Evolutionary conservation across 2,113 vertebrate species (phyloP).

Genomic region (Cyanoderma ruficeps): DNA sequence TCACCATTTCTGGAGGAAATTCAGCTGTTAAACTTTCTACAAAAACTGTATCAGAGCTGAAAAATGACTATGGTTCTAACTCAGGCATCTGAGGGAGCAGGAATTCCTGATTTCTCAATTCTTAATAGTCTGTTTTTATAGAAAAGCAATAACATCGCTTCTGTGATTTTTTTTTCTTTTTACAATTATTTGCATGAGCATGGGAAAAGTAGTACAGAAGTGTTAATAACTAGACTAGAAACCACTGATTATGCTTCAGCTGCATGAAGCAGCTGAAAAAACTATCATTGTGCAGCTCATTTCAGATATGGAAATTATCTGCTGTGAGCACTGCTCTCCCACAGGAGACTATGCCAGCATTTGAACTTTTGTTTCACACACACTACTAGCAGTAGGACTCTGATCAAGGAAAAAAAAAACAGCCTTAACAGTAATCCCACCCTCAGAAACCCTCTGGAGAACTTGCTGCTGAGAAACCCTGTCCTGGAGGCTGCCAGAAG

Average conservation of each 20-base stretch:
- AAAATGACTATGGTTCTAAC: background rate
- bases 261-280: background rate
- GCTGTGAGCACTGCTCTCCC: background rate
- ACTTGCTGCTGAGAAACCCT: slow-evolving; percentile 33
- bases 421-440: background rate
- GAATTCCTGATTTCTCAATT: background rate
- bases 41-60: background rate
- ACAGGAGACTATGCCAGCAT: background rate
- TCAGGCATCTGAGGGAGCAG: background rate
- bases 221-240: background rate
- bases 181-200: background rate
- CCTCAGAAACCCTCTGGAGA: slow-evolving; percentile 46
- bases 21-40: background rate
- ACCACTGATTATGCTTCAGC: background rate
- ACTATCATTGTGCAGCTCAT: background rate
- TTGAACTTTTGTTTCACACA: slow-evolving; percentile 29
- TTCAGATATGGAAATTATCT: background rate
- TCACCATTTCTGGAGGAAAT: background rate
- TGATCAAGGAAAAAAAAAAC: background rate
- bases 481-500: slow-evolving; percentile 37
- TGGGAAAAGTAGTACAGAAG: background rate
- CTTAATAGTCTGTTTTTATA: background rate
- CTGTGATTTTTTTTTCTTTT: background rate
- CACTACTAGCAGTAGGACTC: background rate
- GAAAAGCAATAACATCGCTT: background rate